Conservation (phyloP, 1,140 invertebrate genomes). For the Pissodes strobi region DNA sequence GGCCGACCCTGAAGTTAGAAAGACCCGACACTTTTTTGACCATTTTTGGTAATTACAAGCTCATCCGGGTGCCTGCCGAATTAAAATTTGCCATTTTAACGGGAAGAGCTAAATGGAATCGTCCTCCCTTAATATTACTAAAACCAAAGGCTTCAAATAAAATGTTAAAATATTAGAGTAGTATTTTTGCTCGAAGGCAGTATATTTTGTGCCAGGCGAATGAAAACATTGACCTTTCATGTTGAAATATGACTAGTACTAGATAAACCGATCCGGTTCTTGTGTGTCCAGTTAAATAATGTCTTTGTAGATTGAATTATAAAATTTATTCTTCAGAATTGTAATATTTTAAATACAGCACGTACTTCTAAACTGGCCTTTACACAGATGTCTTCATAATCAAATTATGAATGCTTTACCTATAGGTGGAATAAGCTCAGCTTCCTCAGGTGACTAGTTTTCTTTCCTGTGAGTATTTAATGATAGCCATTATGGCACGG, state of each 20-base stretch:
- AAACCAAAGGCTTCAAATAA: conserved; percentile 6
- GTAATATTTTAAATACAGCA: no score
- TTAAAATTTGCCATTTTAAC: conserved; percentile 12
- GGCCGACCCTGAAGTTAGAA: conserved; percentile 3
- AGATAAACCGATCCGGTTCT: no score
- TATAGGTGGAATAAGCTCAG: no score
- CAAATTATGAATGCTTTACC: no score
- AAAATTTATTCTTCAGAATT: no score
- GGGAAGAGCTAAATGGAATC: background rate
- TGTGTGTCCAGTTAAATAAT: no score
- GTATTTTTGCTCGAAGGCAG: background rate
- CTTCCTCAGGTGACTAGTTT: no score
- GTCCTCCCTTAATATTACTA: conserved; percentile 2
- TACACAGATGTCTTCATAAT: no score
- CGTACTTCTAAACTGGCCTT: no score
- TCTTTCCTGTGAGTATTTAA: no score
- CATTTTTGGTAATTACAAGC: conserved; percentile 14
- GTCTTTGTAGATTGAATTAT: no score
- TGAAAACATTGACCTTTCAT: conserved; percentile 2
- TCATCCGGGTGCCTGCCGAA: background rate
- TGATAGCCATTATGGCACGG: no score
- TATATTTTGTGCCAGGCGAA: background rate
- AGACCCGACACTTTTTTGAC: background rate
- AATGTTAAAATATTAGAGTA: background rate
- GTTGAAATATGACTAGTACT: background rate